phyloP scores from a whole-genome alignment of 2,797 vertebrate genomes.

The Mareca strepera region DNA sequence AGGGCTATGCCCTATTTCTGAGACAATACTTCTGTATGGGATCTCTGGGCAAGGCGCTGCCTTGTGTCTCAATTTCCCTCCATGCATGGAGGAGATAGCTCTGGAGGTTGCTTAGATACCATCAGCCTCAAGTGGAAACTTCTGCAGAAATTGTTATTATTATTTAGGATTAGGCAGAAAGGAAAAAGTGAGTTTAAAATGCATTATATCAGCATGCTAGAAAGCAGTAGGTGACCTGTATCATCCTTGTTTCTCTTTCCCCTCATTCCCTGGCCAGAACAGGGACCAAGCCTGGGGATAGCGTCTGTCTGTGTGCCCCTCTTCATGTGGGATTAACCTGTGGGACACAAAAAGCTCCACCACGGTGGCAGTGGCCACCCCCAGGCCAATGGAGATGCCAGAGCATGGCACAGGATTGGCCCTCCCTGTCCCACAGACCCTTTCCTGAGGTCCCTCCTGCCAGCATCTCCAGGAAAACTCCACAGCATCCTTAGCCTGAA shows the following conservation, averaged over 20 bases:
- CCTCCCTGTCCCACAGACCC: no score
- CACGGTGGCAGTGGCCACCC: rapidly evolving
- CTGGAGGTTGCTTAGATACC: background rate
- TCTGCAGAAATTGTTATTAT: background rate
- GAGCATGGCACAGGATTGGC: rapidly evolving
- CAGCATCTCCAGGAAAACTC: background rate
- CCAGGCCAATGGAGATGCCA: background rate
- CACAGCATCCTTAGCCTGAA: background rate
- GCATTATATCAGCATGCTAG: background rate
- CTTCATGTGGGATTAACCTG: background rate
- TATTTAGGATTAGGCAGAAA: background rate
- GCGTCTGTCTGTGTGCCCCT: rapidly evolving
- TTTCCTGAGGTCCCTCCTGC: rapidly evolving
- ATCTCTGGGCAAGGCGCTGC: background rate
- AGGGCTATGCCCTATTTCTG: background rate
- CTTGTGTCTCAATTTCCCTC: constrained; percentile 14
- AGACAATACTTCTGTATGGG: rapidly evolving
- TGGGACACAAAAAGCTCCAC: rapidly evolving
- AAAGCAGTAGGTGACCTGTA: background rate
- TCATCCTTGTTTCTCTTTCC: background rate
- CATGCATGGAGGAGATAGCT: background rate
- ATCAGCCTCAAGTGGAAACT: background rate
- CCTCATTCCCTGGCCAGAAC: background rate
- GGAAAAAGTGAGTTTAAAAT: background rate
- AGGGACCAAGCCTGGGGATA: background rate